A percentile compares a stretch with the other conserved stretches of the same genome.
phyloP scores from a whole-genome alignment of 2,888 invertebrate genomes.

The Gari tellinella region DNA sequence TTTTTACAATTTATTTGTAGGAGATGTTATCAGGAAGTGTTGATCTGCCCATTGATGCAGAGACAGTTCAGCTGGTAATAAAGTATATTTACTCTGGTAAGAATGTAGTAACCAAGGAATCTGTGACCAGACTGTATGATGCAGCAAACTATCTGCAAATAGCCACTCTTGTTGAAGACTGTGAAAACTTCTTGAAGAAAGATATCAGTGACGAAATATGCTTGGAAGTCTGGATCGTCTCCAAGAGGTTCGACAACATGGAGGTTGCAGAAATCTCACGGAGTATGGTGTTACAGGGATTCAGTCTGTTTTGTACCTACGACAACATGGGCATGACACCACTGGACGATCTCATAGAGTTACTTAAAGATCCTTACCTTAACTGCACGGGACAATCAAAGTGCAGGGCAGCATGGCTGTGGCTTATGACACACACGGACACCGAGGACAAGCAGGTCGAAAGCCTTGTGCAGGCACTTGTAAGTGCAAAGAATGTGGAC shows the following conservation, averaged over 20 bases:
- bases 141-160: constrained; percentile 46
- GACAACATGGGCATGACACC: constrained; percentile 22
- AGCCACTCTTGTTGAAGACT: constrained; percentile 20
- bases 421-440: constrained; percentile 29
- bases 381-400: constrained; percentile 40
- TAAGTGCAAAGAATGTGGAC: constrained; percentile 31
- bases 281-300: constrained; percentile 36
- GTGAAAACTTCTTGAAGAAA: constrained; percentile 39
- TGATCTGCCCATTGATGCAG: constrained; percentile 14
- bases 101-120: constrained; percentile 6
- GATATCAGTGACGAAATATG: constrained; percentile 15
- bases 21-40: constrained; percentile 18
- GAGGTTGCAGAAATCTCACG: constrained; percentile 42
- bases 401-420: constrained; percentile 43
- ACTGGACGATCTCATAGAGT: constrained; percentile 11
- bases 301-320: constrained; percentile 22
- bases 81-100: constrained; percentile 44
- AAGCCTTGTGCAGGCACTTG: constrained; percentile 10
- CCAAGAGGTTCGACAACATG: constrained; percentile 22
- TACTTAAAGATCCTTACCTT: constrained; percentile 29
- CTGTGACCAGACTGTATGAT: constrained; percentile 13
- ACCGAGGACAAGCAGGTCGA: constrained; percentile 1
- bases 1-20: constrained; percentile 30
- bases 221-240: constrained; percentile 46
- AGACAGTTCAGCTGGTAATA: constrained; percentile 28